Percentiles rank a stretch among this genome's conserved stretches.
These are phyloP conservation scores for Ruditapes philippinarum DNA, from an alignment of 1,140 invertebrate species.

Conservation along the genomic window DNA sequence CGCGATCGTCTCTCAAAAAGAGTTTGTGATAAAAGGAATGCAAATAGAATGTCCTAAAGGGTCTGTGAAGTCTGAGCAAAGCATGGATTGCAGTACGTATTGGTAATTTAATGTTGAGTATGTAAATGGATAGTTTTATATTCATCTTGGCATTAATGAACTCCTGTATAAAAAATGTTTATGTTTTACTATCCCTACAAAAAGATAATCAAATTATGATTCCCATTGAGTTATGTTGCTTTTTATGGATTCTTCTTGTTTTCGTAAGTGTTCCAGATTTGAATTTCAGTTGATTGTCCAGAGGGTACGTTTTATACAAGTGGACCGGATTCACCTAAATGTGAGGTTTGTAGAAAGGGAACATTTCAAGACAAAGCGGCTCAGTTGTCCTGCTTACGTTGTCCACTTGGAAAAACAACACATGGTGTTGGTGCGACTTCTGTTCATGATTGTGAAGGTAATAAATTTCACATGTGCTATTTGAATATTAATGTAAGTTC, in stretches of 20 bases:
- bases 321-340: background rate
- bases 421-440: background rate
- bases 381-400: background rate
- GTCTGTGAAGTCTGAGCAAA: background rate
- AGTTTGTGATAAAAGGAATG: background rate
- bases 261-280: no score
- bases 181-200: no score
- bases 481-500: no score
- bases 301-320: constrained; percentile 14
- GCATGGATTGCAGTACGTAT: constrained; percentile 20
- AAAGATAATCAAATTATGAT: no score
- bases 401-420: constrained; percentile 29
- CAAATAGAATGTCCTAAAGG: constrained; percentile 13
- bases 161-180: no score
- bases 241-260: no score
- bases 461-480: no score
- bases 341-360: constrained; percentile 33
- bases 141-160: no score
- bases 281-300: constrained; percentile 47
- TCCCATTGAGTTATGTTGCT: no score
- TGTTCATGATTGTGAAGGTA: constrained; percentile 38
- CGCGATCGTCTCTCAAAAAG: background rate
- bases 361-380: constrained; percentile 19
- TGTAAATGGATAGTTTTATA: no score
- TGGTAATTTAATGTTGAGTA: no score